Base-by-base conservation (phyloP, 2,113 vertebrate genomes). In the Grammomys surdaster region DNA sequence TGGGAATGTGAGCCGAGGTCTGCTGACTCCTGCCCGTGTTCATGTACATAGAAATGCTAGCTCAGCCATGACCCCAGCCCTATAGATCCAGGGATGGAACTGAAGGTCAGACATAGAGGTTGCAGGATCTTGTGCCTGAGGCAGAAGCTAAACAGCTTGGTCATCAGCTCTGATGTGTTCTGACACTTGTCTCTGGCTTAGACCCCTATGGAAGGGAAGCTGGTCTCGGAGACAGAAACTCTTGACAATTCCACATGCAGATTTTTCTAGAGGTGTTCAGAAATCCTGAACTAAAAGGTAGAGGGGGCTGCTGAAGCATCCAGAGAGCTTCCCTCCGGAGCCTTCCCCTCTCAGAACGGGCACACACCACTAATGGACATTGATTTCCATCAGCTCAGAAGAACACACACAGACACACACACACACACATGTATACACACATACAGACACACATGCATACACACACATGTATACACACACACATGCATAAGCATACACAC, bases 171-270 rank as follows among this genome's bases (percentile, higher is more conserved):
- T 33, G 31, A 36, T 28, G 3, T 80, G 28, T 54, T 33, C 43
- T 48, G 75, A 46, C 11, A 5, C 48, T 51, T 51, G 48, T 33
- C 31, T 7, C 6, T 16, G 26, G 63, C 26, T 33, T 11, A 19
- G 48, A 36, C 58, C 58, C 63, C 81, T 2, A 0, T 33, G 19
- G 54, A 26, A 40, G 24, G 24, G 17, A 36, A 36, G 26, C 11
- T 4, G 3, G 31, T 28, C 46, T 5, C 14, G 8, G 43, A 36
- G 40, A 28, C 1, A 10, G 65, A 31, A 14, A 19, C 24, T 73
- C 11, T 4, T 19, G 51, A 6, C 43, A 19, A 20, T 28, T 17
- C 2, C 22, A 0, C 0, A 12, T 28, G 63, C 16, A 87, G 46
- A 40, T 48, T 48, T 65, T 88, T 9, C 46, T 12, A 88, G 70